These are phyloP conservation scores for Oxycera nigricornis DNA, from an alignment of 2,888 invertebrate genomes.

Conservation along the genomic window DNA sequence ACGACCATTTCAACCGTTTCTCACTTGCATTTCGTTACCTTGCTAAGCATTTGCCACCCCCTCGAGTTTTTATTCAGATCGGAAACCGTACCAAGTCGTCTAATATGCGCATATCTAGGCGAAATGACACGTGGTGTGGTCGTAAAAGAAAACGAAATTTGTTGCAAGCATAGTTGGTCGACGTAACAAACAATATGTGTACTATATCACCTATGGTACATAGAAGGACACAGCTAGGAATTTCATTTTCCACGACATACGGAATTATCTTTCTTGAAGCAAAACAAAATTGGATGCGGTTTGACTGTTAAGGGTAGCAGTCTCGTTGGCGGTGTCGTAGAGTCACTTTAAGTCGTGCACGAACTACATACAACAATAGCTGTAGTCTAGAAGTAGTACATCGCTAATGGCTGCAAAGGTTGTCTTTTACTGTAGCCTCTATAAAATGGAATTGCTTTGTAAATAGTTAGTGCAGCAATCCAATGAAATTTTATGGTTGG, in stretches of 20 bases:
- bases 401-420: not conserved
- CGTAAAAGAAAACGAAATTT: constrained; percentile 43
- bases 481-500: not conserved
- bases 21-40: not conserved
- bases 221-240: constrained; percentile 26
- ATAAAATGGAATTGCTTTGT: not conserved
- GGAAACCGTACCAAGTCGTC: constrained; percentile 25
- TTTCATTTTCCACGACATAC: constrained; percentile 38
- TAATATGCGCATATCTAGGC: constrained; percentile 41
- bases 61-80: not conserved
- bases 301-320: constrained; percentile 15
- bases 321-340: not conserved
- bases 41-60: not conserved
- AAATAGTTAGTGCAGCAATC: not conserved
- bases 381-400: not conserved
- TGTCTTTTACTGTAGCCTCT: not conserved
- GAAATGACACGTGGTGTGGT: constrained; percentile 43
- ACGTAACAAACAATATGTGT: constrained; percentile 14
- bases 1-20: not conserved
- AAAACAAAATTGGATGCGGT: constrained; percentile 45
- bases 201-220: not conserved
- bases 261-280: constrained; percentile 40
- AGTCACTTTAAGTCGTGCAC: not conserved
- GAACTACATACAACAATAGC: not conserved
- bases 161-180: constrained; percentile 33